These are phyloP conservation scores for Drosophila cracens DNA, from an alignment of 2,888 invertebrate species.

Conservation along the genomic window DNA sequence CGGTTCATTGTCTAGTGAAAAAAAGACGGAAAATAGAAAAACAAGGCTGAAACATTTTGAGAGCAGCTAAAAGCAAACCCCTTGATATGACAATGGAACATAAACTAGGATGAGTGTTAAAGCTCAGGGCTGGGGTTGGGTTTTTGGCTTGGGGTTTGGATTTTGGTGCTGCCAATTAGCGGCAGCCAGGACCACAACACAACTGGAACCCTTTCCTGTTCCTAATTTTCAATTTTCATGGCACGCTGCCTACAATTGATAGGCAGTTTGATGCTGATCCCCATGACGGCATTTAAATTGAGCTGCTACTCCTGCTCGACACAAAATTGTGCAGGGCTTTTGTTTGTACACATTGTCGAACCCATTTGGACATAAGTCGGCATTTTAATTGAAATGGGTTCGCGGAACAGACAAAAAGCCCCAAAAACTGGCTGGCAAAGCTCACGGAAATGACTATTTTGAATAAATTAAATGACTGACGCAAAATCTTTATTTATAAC, in stretches of 20 bases:
- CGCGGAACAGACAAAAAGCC: not conserved
- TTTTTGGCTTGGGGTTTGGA: not conserved
- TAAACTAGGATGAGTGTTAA: not conserved
- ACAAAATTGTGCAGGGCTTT: conserved; percentile 16
- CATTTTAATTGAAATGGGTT: conserved; percentile 70
- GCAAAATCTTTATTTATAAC: conserved; percentile 76
- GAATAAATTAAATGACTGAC: conserved; percentile 69
- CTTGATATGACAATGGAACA: conserved; percentile 42
- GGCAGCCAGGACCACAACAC: conserved; percentile 29
- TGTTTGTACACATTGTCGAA: conserved; percentile 32
- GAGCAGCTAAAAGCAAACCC: conserved; percentile 16
- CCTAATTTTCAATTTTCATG: conserved; percentile 78
- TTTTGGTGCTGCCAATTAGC: conserved; percentile 45
- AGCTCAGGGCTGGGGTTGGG: not conserved
- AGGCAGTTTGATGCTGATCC: conserved; percentile 70
- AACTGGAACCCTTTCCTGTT: conserved; percentile 30
- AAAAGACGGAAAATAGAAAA: conserved; percentile 4
- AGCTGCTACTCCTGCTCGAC: conserved; percentile 24
- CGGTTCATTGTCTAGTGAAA: conserved; percentile 17
- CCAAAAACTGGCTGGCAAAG: conserved; percentile 31
- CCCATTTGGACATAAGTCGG: conserved; percentile 66
- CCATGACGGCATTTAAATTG: conserved; percentile 75
- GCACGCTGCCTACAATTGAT: conserved; percentile 68
- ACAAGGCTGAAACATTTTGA: conserved; percentile 32
- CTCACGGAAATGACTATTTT: conserved; percentile 71